These are phyloP conservation scores for Rhingia campestris DNA, from an alignment of 2,888 invertebrate species.

Conservation along the genomic window DNA sequence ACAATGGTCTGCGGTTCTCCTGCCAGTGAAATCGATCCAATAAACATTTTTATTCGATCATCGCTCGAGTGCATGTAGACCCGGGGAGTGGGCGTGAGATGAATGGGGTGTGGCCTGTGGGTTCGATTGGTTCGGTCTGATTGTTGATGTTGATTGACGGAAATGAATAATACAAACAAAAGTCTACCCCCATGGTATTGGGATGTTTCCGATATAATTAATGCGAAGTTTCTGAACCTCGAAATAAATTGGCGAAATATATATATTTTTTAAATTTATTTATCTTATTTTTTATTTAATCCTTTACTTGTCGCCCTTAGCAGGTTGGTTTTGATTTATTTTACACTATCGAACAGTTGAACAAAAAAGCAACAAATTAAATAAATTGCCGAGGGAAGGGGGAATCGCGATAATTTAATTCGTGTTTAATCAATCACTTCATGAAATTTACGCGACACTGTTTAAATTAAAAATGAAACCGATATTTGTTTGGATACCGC, in stretches of 20 bases:
- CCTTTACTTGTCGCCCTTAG: constrained; percentile 11
- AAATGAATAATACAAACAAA: constrained; percentile 30
- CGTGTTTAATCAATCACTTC: constrained; percentile 61
- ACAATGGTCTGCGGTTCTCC: constrained; percentile 22
- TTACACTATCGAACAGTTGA: constrained; percentile 2
- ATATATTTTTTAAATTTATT: constrained; percentile 9
- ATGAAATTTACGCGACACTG: constrained; percentile 19
- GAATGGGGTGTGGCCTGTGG: background rate
- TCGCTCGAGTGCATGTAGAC: background rate
- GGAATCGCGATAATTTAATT: constrained; percentile 40
- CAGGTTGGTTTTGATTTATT: constrained; percentile 59
- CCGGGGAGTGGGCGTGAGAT: background rate
- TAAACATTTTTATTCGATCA: constrained; percentile 36
- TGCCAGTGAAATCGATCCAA: constrained; percentile 8
- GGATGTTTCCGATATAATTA: constrained; percentile 53
- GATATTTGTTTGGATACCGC: no score
- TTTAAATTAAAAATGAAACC: constrained; percentile 15
- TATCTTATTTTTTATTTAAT: constrained; percentile 29
- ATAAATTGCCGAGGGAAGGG: background rate
- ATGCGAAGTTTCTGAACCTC: constrained; percentile 33
- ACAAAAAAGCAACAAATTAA: constrained; percentile 12
- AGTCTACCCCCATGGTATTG: constrained; percentile 25
- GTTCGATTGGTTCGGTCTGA: constrained; percentile 19
- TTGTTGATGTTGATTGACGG: constrained; percentile 55
- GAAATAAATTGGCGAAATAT: constrained; percentile 49